Percentiles rank a stretch among this genome's conserved stretches.
Evolutionary conservation across 2,888 invertebrate species (phyloP).

Genomic region (Lomographa bimaculata): DNA sequence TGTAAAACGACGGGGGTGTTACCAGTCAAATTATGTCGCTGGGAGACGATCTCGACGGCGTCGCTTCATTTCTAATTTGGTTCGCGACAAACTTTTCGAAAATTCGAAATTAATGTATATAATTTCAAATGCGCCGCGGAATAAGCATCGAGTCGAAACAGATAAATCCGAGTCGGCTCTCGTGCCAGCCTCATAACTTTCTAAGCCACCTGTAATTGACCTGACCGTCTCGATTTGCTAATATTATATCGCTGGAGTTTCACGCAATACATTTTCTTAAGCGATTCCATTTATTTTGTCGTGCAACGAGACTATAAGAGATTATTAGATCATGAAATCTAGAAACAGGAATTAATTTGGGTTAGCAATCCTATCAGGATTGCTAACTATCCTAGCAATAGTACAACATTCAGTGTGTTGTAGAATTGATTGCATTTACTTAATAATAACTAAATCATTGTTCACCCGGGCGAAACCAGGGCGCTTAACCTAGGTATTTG

Average conservation of each 20-base stretch:
- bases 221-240: slow-evolving; percentile 52
- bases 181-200: slow-evolving; percentile 63
- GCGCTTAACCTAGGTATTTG: no score
- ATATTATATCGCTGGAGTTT: slow-evolving; percentile 44
- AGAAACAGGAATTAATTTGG: no score
- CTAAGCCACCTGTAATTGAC: slow-evolving; percentile 67
- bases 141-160: slow-evolving; percentile 56
- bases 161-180: slow-evolving; percentile 62
- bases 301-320: slow-evolving; percentile 12
- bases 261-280: slow-evolving; percentile 34
- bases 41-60: slow-evolving; percentile 34
- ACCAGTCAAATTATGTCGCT: slow-evolving; percentile 47
- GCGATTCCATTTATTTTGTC: slow-evolving; percentile 42
- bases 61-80: slow-evolving; percentile 47
- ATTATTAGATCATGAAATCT: neutral
- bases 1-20: slow-evolving; percentile 40
- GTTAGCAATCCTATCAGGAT: no score
- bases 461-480: no score
- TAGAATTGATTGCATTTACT: no score
- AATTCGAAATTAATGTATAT: slow-evolving; percentile 62
- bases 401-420: no score
- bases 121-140: slow-evolving; percentile 55
- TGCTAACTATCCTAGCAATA: no score
- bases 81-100: slow-evolving; percentile 51
- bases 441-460: no score